Evolutionary conservation across 2,797 vertebrate species (phyloP).

Genomic region (Hydrolagus colliei): DNA sequence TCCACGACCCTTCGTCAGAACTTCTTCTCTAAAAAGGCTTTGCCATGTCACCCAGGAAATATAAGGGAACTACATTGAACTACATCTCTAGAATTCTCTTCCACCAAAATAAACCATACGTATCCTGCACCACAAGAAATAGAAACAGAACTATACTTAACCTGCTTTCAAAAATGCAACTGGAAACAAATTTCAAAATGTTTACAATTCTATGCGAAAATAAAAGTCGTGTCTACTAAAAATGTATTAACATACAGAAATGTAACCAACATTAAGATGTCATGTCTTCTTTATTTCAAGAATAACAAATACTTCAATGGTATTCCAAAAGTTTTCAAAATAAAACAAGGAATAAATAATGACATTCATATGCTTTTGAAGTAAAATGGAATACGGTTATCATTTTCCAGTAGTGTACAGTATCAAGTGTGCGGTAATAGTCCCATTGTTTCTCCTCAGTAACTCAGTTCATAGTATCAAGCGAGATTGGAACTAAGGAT

Average conservation of each 20-base stretch:
- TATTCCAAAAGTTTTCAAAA: background rate
- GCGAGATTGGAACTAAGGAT: background rate
- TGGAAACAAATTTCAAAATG: background rate
- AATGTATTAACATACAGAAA: background rate
- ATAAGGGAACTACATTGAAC: background rate
- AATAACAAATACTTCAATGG: background rate
- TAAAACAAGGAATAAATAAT: constrained; percentile 20
- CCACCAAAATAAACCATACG: background rate
- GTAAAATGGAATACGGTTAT: background rate
- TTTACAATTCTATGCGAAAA: background rate
- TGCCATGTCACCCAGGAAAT: no score
- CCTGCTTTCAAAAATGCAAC: background rate
- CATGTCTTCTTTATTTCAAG: background rate
- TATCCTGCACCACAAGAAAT: background rate
- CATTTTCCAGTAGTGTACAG: background rate
- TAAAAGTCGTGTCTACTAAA: background rate
- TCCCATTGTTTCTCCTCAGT: background rate
- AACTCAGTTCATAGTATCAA: background rate
- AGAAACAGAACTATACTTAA: background rate
- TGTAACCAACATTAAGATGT: background rate
- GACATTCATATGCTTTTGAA: constrained; percentile 1
- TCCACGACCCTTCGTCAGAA: no score
- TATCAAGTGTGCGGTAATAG: no score
- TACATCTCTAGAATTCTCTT: background rate
- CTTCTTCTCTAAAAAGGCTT: no score